Percentiles rank a stretch among this genome's conserved stretches.
Evolutionary conservation across 2,797 vertebrate genomes (phyloP).

Genomic region (Periparus ater): DNA sequence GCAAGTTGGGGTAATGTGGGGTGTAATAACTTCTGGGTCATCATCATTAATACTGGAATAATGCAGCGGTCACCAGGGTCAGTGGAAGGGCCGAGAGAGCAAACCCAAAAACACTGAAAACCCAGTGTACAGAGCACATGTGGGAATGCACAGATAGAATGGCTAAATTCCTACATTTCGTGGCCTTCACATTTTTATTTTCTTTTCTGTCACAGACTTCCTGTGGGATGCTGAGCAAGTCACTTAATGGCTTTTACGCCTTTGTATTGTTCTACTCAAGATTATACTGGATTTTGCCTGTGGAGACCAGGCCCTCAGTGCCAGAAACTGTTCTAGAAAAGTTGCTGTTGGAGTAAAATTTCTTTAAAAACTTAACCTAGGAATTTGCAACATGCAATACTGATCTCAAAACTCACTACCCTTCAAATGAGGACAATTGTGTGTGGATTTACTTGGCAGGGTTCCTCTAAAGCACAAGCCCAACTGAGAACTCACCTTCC

Average conservation of each 20-base stretch:
- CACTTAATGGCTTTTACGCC: not conserved
- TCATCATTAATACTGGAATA: not conserved
- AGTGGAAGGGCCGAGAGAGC: not conserved
- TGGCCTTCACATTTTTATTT: conserved; percentile 4
- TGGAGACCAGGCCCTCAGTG: not conserved
- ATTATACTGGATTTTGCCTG: not conserved
- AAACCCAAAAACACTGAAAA: not conserved
- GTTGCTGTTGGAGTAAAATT: not conserved
- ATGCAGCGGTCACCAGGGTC: rapidly evolving
- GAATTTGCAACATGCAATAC: not conserved
- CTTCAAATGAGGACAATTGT: not conserved
- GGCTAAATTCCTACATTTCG: not conserved
- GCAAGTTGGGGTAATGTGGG: not conserved
- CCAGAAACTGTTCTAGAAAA: not conserved
- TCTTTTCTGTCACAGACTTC: conserved; percentile 54
- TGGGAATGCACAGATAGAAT: not conserved
- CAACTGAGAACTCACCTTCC: not conserved
- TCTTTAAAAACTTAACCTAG: not conserved
- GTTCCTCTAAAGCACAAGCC: not conserved
- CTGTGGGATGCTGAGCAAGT: conserved; percentile 11
- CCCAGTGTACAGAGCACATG: not conserved
- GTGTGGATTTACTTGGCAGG: not conserved
- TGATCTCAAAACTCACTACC: not conserved
- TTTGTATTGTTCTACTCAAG: conserved; percentile 43
- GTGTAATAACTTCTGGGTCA: not conserved